Percentiles rank a stretch among this genome's conserved stretches.
Conservation (phyloP, 2,113 vertebrate species). For the Macheiramphus alcinus region DNA sequence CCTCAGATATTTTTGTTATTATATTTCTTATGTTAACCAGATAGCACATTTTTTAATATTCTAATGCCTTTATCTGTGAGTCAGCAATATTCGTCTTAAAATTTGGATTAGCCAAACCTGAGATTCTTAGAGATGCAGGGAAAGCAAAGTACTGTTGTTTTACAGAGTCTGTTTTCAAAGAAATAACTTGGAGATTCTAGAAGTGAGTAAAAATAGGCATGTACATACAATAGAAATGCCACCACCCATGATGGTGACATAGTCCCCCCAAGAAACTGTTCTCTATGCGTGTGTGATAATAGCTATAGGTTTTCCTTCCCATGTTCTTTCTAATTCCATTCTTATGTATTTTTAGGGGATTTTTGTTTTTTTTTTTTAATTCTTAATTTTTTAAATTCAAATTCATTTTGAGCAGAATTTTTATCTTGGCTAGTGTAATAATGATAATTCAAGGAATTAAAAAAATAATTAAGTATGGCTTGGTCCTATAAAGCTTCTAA, state of each 20-base stretch:
- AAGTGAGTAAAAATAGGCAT: neutral
- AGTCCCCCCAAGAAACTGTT: neutral
- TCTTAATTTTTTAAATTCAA: neutral
- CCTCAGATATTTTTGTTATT: neutral
- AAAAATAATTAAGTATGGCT: neutral
- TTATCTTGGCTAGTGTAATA: neutral
- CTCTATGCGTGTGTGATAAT: neutral
- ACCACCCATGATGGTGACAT: accelerated
- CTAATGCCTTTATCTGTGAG: neutral
- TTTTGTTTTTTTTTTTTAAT: neutral
- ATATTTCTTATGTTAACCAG: neutral
- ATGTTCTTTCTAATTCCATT: neutral
- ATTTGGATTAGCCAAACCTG: neutral
- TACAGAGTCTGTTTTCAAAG: neutral
- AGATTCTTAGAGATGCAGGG: neutral
- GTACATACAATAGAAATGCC: neutral
- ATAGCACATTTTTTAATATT: neutral
- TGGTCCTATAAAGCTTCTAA: neutral
- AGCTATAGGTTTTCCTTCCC: neutral
- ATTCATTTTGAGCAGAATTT: neutral
- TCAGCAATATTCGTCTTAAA: neutral
- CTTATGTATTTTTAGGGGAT: neutral
- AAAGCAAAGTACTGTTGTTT: neutral
- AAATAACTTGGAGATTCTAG: neutral
- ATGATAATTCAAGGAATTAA: neutral